Evolutionary conservation across 2,797 vertebrate genomes (phyloP), one percentile per base, ranked within the genome.

Genomic region (Amblyopsis hoosieri): DNA sequence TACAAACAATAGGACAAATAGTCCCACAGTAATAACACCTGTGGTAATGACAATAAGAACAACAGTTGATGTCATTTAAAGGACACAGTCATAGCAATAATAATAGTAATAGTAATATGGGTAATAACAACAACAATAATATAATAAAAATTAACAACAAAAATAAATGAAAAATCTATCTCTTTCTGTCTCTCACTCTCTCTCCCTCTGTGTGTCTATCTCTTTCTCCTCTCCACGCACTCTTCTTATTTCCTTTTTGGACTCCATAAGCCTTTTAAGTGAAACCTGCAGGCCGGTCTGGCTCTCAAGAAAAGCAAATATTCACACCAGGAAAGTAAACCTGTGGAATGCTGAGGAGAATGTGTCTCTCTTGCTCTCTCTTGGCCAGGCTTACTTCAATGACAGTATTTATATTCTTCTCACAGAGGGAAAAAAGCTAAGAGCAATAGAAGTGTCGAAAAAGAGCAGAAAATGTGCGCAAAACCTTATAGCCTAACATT

Each of bases 241-340:
- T 48, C 46, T 52, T 58, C 49, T 66, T 6, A 57, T 60, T 70
- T 76, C 55, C 51, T 48, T 57, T 72, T 63, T 48, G 50, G 51
- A 66, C 15, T 13, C 49, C 37, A 11, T 67, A 62, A 82, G 59
- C 60, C 62, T 68, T 71, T 71, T 59, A 64, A 60, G 46, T 62
- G 37, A 69, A 68, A 72, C 62, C 67, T 66, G 57, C 60, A 33
- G 58, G 48, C 64, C 17, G 54, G 19, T 17, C 57, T 23, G 17
- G 50, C 55, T 69, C 13, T 52, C 33, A 42, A 51, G 46, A 69
- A 62, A 57, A 62, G 58, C 52, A 63, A 71, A 69, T 68, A 75
- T 66, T 86, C 69, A 60, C 4, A 10, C 13, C 49, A 33, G 7
- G 1, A 45, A 80, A 67, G 64, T 66, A 57, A 69, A 61, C 62